Evolutionary conservation across 2,113 vertebrate species (phyloP).

Genomic region (Morphnarchus princeps): DNA sequence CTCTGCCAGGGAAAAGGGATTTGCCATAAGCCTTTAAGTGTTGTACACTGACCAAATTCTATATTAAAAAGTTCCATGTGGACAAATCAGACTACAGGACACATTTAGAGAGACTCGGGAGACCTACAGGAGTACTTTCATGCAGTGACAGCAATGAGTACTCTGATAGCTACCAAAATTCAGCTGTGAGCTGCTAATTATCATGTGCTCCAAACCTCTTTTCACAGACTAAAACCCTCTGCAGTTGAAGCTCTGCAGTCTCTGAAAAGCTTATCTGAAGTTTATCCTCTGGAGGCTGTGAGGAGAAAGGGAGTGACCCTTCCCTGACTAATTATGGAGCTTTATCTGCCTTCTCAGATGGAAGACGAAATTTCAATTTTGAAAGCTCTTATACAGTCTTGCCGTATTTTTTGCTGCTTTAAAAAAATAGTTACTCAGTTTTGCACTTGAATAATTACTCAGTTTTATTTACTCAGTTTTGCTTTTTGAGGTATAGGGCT

Average conservation of each 20-base stretch:
- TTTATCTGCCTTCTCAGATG: not conserved
- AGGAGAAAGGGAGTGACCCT: not conserved
- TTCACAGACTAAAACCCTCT: not conserved
- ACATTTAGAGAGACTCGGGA: not conserved
- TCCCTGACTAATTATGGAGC: not conserved
- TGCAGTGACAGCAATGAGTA: conserved; percentile 11
- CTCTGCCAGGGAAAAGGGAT: conserved; percentile 14
- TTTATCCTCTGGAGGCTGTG: not conserved
- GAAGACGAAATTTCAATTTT: not conserved
- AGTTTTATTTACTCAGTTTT: not conserved
- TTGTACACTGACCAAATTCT: not conserved
- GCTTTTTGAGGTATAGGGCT: not conserved
- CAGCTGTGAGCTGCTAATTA: conserved; percentile 18
- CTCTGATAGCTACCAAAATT: conserved; percentile 27
- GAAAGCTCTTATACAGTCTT: not conserved
- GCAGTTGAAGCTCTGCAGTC: not conserved
- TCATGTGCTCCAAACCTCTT: not conserved
- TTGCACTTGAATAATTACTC: not conserved
- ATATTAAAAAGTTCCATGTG: not conserved
- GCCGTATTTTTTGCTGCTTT: not conserved
- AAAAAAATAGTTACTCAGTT: not conserved
- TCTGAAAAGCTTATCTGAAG: not conserved
- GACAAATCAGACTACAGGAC: not conserved
- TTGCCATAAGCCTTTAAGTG: conserved; percentile 30
- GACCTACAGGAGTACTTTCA: not conserved